Base-by-base conservation (phyloP, 2,888 invertebrate genomes). In the Drosophila kambysellisi region DNA sequence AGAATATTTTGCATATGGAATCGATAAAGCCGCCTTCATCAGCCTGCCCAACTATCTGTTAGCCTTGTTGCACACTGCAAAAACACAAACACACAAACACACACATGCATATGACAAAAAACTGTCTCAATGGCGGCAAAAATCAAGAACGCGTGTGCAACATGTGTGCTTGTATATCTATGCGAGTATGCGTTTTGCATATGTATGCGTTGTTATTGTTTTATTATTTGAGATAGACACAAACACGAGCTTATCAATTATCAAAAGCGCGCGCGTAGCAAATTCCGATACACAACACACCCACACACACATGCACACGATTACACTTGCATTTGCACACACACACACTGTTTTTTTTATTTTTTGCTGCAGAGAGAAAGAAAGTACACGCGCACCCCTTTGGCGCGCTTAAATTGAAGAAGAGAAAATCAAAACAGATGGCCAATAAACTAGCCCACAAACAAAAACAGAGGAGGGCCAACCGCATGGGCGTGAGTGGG, bases 341-440 rank as follows among this genome's bases (percentile, higher is more conserved):
- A 69, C 74, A 69, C 82, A 82, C 74, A 79, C 82, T 39, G 12
- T 60, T 6, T 29, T 52, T 12, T 69, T 35, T 37, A 54, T 35
- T 46, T 20, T 46, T 8, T n/a, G 15, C 15, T 30, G 43, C 62
- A 30, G 77, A 75, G 69, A 72, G 74, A 79, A 88, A 88, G 83
- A 88, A 85, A 90, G 90, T 88, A 86, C 90, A 90, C 85, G 86
- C 86, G 85, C 90, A 85, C 88, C 90, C 89, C 85, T 90, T 85
- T 85, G 75, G 85, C 85, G 85, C 85, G 85, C 90, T 90, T 85
- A 85, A 83, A 74, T 90, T 90, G 61, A 86, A 71, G 85, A 85
- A 85, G 87, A 86, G 89, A 88, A 85, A 85, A 85, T 81, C 85
- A 85, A 85, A 85, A 85, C 85, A 85, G 90, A 85, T 81, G 82